phyloP scores from a whole-genome alignment of 2,888 invertebrate genomes.

The Tolmerus cingulatus region DNA sequence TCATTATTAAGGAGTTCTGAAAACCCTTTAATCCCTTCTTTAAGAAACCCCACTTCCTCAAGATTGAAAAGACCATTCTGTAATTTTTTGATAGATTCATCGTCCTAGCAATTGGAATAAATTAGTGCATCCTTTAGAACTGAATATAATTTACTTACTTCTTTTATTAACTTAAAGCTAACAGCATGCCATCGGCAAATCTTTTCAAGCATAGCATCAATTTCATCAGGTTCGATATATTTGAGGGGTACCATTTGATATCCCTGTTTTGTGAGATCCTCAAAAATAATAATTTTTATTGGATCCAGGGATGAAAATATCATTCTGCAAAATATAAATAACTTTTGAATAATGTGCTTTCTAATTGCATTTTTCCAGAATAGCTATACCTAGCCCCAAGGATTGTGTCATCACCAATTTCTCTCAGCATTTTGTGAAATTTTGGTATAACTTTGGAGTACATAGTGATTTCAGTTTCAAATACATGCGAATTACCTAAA shows the following conservation, averaged over 20 bases:
- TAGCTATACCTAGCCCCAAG: constrained; percentile 50
- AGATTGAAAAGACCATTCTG: background rate
- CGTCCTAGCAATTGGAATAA: background rate
- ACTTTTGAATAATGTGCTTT: too few species aligned
- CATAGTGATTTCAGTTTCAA: constrained; percentile 56
- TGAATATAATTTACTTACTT: background rate
- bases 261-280: constrained; percentile 64
- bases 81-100: background rate
- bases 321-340: constrained; percentile 16
- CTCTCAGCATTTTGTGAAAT: constrained; percentile 52
- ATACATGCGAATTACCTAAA: constrained; percentile 51
- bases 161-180: constrained; percentile 13
- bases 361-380: background rate
- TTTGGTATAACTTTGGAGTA: constrained; percentile 55
- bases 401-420: constrained; percentile 52
- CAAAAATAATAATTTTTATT: constrained; percentile 56
- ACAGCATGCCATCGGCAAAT: constrained; percentile 24
- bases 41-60: background rate
- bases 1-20: background rate
- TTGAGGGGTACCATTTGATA: constrained; percentile 50
- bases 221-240: background rate
- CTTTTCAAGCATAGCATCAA: background rate
- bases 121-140: too few species aligned
- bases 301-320: constrained; percentile 45
- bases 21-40: background rate